Base-by-base conservation (phyloP, 1,140 invertebrate species). In the Pseudoatta argentina region DNA sequence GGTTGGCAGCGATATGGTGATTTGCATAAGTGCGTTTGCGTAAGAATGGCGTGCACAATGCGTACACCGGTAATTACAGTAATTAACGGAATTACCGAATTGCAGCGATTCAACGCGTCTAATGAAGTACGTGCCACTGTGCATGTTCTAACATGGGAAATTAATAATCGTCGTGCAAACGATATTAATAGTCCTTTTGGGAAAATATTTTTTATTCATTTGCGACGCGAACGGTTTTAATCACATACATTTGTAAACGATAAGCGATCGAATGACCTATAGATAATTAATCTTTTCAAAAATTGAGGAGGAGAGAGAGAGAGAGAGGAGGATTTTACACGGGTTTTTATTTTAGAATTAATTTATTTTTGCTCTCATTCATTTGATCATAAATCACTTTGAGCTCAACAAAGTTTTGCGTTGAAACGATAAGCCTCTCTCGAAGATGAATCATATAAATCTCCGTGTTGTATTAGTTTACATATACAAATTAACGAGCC, bases 81-180 rank as follows among this genome's bases (percentile, higher is more conserved):
- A 77, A 88, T 88, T 79, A 72, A 51, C 76, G 21, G 55, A 86
- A 76, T 82, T 10, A 16, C 16, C 75, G 59, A 73, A 86, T 48
- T 39, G 12, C 5, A n/a, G 59, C 51, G 30, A 85, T 87, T 76
- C 87, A 75, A 55, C 16, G 48, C 10, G 39, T 14, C 39, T 73
- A 39, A 57, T 63, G 57, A 55, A 64, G 27, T 34, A 3, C 34
- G 24, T n/a, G 44, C 27, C 77, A 59, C 34, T n/a, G 48, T 51
- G 18, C 51, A 7, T 12, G 0, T 53, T 24, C 21, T 6, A 24
- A 24, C 5, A 2, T n/a, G 21, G 59, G 10, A 64, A 63, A 77
- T 63, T 55, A 77, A 51, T 16, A 64, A 12, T 44, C 30, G 24
- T n/a, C 24, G 3, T 7, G n/a, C 18, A 44, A 44, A 24, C 8